Base-by-base conservation (phyloP, 2,797 vertebrate genomes). In the Eulemur coronatus region DNA sequence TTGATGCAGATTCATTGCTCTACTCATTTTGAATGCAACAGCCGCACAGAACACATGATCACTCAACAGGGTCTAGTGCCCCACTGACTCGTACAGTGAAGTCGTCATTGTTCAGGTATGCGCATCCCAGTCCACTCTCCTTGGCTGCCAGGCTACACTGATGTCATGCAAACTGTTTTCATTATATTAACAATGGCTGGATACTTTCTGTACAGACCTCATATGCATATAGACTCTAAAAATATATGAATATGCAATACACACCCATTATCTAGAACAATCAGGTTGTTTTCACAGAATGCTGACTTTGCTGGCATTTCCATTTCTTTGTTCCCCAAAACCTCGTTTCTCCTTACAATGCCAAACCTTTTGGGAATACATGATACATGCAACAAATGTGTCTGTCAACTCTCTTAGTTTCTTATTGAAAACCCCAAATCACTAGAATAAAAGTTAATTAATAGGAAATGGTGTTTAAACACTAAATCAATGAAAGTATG, bases 381-480 rank as follows among this genome's bases (percentile, higher is more conserved):
- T 9, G 55, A 79, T 93, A 69, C 55, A 59, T 17, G 15, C 30
- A 70, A 86, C 57, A 70, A 63, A 57, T 15, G 0, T 55, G n/a
- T 55, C 46, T 33, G 33, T 65, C 50, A 89, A 20, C 5, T 11
- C 46, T 55, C 86, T 50, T 75, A 33, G 17, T 76, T 95, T 79
- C 30, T 69, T 72, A 43, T 0, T 9, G 7, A 89, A 35, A 67
- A 46, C 28, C 35, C 35, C 8, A 84, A 35, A 82, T 86, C 69
- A 85, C 55, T 46, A 61, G 24, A 38, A 65, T 73, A 72, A 95
- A 95, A 72, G 46, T 95, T 76, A 87, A 35, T 79, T 72, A 72
- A 92, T 33, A 48, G 35, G 33, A 97, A 91, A 67, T 35, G 48
- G 85, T 22, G 30, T 78, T 84, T 41, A 76, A n/a, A 82, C 95